A percentile compares a stretch with the other conserved stretches of the same genome.
Conservation (phyloP, 2,797 vertebrate genomes). For the Pristis pectinata region DNA sequence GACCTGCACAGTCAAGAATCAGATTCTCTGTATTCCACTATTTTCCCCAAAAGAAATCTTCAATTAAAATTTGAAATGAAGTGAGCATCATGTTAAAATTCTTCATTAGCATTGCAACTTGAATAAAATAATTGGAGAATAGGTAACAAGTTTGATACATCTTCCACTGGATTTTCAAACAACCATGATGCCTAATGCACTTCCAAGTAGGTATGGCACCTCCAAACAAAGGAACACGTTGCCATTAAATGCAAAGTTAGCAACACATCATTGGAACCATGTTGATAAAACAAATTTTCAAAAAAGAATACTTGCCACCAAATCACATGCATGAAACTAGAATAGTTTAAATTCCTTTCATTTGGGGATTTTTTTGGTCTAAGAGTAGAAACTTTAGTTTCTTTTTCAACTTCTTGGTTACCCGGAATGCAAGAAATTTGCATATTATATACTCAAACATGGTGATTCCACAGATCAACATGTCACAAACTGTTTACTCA, state of each 20-base stretch:
- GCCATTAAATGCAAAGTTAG: neutral
- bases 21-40: neutral
- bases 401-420: slow-evolving; percentile 17
- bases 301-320: too few species aligned
- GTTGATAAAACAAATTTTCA: neutral
- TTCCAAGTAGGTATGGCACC: neutral
- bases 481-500: neutral
- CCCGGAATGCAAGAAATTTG: neutral
- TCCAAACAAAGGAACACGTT: neutral
- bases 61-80: neutral
- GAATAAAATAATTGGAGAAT: neutral
- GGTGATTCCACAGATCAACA: too few species aligned
- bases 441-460: neutral
- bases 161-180: neutral
- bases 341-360: neutral
- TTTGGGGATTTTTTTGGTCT: slow-evolving; percentile 23
- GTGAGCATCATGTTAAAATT: neutral
- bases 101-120: neutral
- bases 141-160: neutral
- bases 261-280: too few species aligned
- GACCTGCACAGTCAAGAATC: neutral
- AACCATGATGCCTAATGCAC: neutral
- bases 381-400: neutral
- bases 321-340: neutral
- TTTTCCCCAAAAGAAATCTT: neutral